Evolutionary conservation across 1,140 invertebrate species (phyloP).

Genomic region (Lepidurus packardi): DNA sequence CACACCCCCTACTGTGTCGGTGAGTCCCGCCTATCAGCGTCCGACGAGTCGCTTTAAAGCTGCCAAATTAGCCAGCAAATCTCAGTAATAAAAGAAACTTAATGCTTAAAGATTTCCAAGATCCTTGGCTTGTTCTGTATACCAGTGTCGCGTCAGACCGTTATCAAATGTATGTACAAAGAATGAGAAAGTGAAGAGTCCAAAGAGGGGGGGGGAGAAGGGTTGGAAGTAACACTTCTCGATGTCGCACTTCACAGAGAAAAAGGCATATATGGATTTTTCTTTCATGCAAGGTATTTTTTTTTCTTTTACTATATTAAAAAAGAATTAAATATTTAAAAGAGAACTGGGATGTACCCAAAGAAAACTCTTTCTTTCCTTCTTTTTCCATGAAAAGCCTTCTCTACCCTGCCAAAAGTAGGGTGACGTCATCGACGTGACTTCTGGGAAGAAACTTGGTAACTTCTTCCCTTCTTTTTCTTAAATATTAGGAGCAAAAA

Average conservation of each 20-base stretch:
- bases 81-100: constrained; percentile 22
- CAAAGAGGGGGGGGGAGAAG: not conserved
- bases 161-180: constrained; percentile 15
- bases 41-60: constrained; percentile 33
- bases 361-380: too few relatives aligned
- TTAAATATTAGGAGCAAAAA: not conserved
- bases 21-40: constrained; percentile 9
- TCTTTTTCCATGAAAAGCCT: not conserved
- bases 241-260: constrained; percentile 18
- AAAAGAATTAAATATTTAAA: too few relatives aligned
- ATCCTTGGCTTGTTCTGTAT: constrained; percentile 19
- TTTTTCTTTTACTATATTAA: too few relatives aligned
- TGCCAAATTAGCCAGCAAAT: constrained; percentile 29
- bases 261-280: constrained; percentile 19
- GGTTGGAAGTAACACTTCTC: not conserved
- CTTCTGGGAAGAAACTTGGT: not conserved
- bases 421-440: not conserved
- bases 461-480: not conserved
- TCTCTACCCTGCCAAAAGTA: not conserved
- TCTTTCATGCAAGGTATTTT: not conserved
- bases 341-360: too few relatives aligned
- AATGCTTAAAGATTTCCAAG: not conserved
- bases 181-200: constrained; percentile 2
- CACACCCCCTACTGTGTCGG: not conserved
- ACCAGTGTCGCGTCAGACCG: constrained; percentile 3